These are phyloP conservation scores for Delichon dasypus DNA, from an alignment of 2,797 vertebrate genomes.

Conservation along the genomic window DNA sequence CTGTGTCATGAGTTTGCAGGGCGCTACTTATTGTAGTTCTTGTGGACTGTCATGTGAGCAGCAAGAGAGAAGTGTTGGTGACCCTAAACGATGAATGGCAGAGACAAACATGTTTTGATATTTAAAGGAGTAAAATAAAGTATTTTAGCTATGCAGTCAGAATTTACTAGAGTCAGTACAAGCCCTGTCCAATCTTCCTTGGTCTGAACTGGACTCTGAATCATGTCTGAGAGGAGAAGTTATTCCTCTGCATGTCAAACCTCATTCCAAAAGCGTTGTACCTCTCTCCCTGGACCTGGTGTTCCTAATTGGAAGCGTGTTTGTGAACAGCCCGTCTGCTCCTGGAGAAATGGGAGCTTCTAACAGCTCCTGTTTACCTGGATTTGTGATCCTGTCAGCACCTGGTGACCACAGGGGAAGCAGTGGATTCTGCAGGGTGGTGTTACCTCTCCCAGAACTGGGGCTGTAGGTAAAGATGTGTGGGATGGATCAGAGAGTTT, in stretches of 20 bases:
- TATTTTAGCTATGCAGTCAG: not conserved
- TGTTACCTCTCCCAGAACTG: not conserved
- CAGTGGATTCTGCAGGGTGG: accelerated
- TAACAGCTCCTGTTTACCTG: not conserved
- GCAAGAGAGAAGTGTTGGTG: not conserved
- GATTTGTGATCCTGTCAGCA: not conserved
- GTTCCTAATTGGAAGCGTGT: not conserved
- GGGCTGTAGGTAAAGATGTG: accelerated
- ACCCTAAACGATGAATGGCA: not conserved
- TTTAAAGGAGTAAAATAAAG: not conserved
- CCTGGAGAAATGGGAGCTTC: not conserved
- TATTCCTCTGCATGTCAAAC: not conserved
- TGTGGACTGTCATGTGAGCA: not conserved
- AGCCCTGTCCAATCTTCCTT: not conserved
- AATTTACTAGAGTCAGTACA: not conserved
- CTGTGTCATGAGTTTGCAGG: not conserved
- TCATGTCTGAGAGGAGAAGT: not conserved
- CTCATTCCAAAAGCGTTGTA: not conserved
- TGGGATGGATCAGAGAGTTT: not conserved
- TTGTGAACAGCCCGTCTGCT: not conserved
- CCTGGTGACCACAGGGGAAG: not conserved
- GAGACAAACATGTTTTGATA: not conserved
- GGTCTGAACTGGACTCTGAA: not conserved
- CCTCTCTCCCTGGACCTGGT: not conserved
- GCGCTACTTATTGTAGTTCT: not conserved